phyloP scores from a whole-genome alignment of 1,140 invertebrate genomes.

The Drosophila nigromelanica region DNA sequence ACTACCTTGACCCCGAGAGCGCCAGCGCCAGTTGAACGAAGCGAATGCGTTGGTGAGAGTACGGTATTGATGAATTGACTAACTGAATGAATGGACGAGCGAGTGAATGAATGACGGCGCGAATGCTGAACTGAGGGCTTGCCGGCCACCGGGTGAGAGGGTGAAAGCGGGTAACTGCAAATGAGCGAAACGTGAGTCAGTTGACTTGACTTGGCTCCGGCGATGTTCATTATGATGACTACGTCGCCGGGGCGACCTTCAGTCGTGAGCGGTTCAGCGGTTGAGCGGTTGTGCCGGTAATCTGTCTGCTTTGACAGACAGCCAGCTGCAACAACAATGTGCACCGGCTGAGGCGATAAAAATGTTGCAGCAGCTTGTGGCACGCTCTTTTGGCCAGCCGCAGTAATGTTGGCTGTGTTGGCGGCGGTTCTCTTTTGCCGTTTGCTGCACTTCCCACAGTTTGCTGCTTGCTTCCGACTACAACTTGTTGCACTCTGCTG shows the following conservation, averaged over 20 bases:
- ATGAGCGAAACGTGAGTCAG: slow-evolving; percentile 76
- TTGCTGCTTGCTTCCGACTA: neutral
- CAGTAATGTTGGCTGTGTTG: neutral
- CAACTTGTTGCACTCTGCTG: slow-evolving; percentile 38
- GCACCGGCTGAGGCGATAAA: slow-evolving; percentile 11
- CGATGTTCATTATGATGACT: slow-evolving; percentile 13
- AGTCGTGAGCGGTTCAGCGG: slow-evolving; percentile 33
- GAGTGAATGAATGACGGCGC: slow-evolving; percentile 29
- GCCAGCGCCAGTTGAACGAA: slow-evolving; percentile 28
- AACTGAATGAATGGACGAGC: slow-evolving; percentile 45
- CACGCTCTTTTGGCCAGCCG: slow-evolving; percentile 10
- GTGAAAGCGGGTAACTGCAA: slow-evolving; percentile 48
- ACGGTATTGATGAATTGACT: slow-evolving; percentile 35
- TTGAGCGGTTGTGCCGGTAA: slow-evolving; percentile 19
- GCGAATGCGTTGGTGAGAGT: slow-evolving; percentile 21
- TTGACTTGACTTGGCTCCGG: slow-evolving; percentile 9
- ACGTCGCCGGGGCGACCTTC: slow-evolving; percentile 43
- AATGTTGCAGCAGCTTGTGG: slow-evolving; percentile 33
- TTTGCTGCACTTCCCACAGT: slow-evolving; percentile 16
- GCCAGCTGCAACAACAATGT: slow-evolving; percentile 10
- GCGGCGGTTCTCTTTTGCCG: slow-evolving; percentile 11
- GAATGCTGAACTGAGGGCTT: neutral
- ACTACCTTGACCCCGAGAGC: slow-evolving; percentile 70
- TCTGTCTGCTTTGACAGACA: slow-evolving; percentile 74
- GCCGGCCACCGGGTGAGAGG: slow-evolving; percentile 3